Evolutionary conservation across 2,113 vertebrate species (phyloP), one percentile per base, ranked within the genome.

Genomic region (Lutjanus erythropterus): DNA sequence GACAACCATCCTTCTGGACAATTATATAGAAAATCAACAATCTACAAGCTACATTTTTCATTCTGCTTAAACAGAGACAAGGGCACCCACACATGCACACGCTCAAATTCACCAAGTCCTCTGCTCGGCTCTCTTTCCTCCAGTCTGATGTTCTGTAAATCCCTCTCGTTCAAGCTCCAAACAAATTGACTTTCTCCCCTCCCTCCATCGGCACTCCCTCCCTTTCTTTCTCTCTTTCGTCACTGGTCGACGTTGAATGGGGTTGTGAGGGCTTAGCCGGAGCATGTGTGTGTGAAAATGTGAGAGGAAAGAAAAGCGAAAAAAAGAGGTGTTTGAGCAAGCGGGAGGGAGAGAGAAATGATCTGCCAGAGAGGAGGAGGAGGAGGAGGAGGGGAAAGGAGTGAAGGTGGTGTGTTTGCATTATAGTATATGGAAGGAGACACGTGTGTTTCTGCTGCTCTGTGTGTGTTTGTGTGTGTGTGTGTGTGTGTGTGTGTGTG

Each of bases 101-200:
- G 25, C 37, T 74, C 58, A 88, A 84, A 82, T 46, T 69, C 75
- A 81, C 75, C 53, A 75, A 88, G 52, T 41, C 75, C 70, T 25
- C 39, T 0, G 55, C 65, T 86, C 19, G 10, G 53, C 42, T 56
- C 69, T 71, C 53, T 29, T 21, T 37, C 78, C 53, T 84, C 60
- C 74, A 59, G 65, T 68, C 80, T 70, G 52, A 80, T 60, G 25
- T 75, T 73, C 46, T 67, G 44, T 52, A 69, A 88, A 91, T 81
- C 76, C 69, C 52, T 69, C 37, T 58, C 35, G 31, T 80, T 78
- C 77, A 66, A 83, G 72, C 66, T 11, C 58, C 65, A 86, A 85
- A 89, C 68, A 85, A 70, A 80, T 29, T 15, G 42, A 64, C 79
- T 42, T 16, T 11, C 77, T 71, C 76, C 2, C 60, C 71, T 4